Evolutionary conservation across 2,888 invertebrate species (phyloP), one percentile per base, ranked within the genome.

Genomic region (Synanthedon formicaeformis): DNA sequence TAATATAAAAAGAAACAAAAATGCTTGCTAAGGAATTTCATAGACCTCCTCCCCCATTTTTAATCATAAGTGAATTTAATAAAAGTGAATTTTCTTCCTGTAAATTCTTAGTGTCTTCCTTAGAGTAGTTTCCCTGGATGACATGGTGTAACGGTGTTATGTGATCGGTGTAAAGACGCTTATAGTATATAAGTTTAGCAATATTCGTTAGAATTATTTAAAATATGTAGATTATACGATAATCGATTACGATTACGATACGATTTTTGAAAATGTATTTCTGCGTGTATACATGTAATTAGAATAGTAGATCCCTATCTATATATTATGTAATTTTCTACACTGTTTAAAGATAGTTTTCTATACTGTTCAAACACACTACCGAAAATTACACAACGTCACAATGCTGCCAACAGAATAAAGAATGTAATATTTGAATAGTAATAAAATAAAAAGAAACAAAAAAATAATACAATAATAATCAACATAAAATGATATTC

Each of bases 101-200:
- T 56, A 60, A 60, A 60, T 66, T 65, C 65, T 65, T 73, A 65
- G 67, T 74, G 64, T 65, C 73, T 75, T 73, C 71, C 70, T 69
- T 63, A 62, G 58, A 55, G 55, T 65, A 66, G 67, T 67, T 60
- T 69, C 71, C 73, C 63, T 67, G 62, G 69, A 67, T 74, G 68
- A 69, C 73, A 78, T 64, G 73, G 73, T 79, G 75, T 75, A 73
- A 78, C 63, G 73, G 73, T 79, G 75, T 75, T 45, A 67, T 77
- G 78, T 85, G 81, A 82, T 85, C 75, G 81, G 75, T 84, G 84
- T 85, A 72, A 83, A 72, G 75, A 84, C 84, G 85, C 85, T 85
- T 85, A 84, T 83, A 84, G 80, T 57, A 58, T 34, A 51, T 70
- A 65, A 70, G 63, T 64, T 66, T 70, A 71, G 67, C 59, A 65